Evolutionary conservation across 2,888 invertebrate genomes (phyloP).

Genomic region (Scrobipalpa costella): DNA sequence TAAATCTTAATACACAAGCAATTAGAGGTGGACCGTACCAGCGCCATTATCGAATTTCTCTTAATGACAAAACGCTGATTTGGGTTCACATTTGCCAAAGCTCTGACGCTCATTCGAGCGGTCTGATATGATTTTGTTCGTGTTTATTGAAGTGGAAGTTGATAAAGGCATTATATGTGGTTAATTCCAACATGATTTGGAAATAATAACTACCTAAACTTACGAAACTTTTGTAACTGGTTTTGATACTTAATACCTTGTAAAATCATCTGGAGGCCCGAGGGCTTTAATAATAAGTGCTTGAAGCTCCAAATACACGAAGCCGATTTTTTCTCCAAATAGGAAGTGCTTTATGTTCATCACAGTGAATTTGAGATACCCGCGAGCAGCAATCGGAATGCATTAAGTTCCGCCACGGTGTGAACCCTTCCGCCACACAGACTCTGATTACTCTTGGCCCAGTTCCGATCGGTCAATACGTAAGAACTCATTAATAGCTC

Average conservation of each 20-base stretch:
- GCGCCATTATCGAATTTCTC: background rate
- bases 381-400: no score
- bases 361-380: no score
- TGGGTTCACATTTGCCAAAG: background rate
- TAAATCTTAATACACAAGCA: constrained; percentile 35
- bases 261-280: no score
- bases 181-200: background rate
- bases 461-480: constrained; percentile 36
- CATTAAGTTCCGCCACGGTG: no score
- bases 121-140: constrained; percentile 5
- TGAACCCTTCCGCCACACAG: constrained; percentile 29
- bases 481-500: constrained; percentile 37
- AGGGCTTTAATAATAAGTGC: no score
- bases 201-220: no score
- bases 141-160: constrained; percentile 3
- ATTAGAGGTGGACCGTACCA: constrained; percentile 27
- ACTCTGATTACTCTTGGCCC: constrained; percentile 53
- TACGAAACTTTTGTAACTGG: no score
- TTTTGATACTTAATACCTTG: no score
- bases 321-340: no score
- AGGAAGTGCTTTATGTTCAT: no score
- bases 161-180: constrained; percentile 13
- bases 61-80: background rate
- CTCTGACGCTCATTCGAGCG: background rate
- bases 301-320: no score